Base-by-base conservation (phyloP, 1,140 invertebrate genomes). In the Formica selysi region DNA sequence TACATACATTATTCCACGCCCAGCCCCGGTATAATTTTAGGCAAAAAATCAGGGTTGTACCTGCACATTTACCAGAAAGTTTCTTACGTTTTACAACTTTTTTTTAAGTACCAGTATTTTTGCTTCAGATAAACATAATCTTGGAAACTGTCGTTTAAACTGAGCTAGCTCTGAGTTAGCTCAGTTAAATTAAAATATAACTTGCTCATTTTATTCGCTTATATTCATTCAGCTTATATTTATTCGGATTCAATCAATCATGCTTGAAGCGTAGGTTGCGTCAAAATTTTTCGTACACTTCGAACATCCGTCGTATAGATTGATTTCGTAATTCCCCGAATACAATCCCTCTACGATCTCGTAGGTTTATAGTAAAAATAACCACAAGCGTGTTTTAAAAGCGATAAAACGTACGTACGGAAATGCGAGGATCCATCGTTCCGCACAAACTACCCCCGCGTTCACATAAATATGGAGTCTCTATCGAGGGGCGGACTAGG, bases 401-500 rank as follows among this genome's bases (percentile, higher is more conserved):
- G 38, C 73, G 62, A 85, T 76, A 78, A 67, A 76, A 64, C 29
- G 36, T 65, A 80, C 57, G 76, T 51, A 80, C 76, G 74, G 71
- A 79, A 80, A 80, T 59, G 29, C 38, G 76, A 26, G 38, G 36
- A 86, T 86, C 54, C 51, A 86, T 62, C 73, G 76, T 89, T 74
- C 80, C 74, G 62, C 68, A 51, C 48, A 48, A 83, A 86, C 80
- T 89, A 89, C 76, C 84, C 29, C 22, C 48, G 76, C 64, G 19
- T 59, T 70, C 59, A 65, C 78, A 94, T 94, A 94, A 93, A 94
- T 93, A 94, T 94, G 94, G 93, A 95, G 93, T 90, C 84, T 13
- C n/a, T 54, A 88, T 91, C 91, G 87, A 89, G 81, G 83, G 90
- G 78, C 74, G 86, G 68, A 71, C 86, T 89, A 86, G 91, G 88